Percentiles rank a stretch among this genome's conserved stretches.
These are phyloP conservation scores for Blastomussa wellsi DNA, from an alignment of 92 coral and sea anemone genomes.

Conservation along the genomic window DNA sequence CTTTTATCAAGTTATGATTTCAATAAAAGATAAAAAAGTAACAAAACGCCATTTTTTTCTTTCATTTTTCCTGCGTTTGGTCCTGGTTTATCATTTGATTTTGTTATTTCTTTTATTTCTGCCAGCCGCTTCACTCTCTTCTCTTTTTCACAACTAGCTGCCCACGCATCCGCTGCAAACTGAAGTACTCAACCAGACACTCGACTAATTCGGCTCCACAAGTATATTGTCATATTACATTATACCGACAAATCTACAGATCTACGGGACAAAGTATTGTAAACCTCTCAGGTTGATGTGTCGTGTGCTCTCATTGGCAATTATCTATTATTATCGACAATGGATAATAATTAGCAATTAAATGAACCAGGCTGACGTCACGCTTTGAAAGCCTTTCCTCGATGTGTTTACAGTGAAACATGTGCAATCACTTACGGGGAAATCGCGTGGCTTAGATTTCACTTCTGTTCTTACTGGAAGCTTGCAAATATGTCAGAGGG, in stretches of 20 bases:
- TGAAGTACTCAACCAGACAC: not conserved
- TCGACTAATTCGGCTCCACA: not conserved
- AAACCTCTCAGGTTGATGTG: constrained; percentile 20
- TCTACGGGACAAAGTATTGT: constrained; percentile 9
- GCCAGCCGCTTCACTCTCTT: not conserved
- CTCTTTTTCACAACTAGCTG: not conserved
- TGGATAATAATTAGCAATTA: constrained; percentile 72
- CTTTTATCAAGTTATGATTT: too few relatives aligned
- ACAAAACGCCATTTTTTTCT: not conserved
- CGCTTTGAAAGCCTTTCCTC: constrained; percentile 26
- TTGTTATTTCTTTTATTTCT: too few relatives aligned
- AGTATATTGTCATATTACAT: not conserved
- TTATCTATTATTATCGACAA: constrained; percentile 35
- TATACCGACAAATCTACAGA: constrained; percentile 4
- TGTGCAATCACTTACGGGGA: constrained; percentile 44
- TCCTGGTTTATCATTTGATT: too few relatives aligned
- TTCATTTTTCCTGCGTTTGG: not conserved
- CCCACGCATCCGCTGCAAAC: not conserved
- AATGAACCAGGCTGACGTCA: constrained; percentile 61
- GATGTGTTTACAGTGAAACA: constrained; percentile 50
- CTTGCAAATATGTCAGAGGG: constrained; percentile 36
- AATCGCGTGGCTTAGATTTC: constrained; percentile 45
- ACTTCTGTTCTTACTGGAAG: constrained; percentile 30
- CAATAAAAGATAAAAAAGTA: too few relatives aligned
- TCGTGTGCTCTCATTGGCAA: constrained; percentile 37